Base-by-base conservation (phyloP, 2,888 invertebrate genomes). In the Cepaea hortensis region DNA sequence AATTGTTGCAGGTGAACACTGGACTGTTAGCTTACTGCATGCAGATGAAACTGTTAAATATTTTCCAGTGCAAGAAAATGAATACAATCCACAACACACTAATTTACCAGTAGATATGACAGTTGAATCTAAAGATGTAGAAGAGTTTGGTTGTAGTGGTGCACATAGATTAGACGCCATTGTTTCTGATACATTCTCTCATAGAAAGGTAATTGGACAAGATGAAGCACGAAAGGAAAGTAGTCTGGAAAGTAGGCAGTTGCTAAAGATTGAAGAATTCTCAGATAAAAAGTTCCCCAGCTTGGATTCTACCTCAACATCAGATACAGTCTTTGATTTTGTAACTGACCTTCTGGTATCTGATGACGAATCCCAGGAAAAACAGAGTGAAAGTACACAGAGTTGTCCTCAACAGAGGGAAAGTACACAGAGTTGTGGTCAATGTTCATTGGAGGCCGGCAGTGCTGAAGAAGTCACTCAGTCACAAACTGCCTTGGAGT, bases 331-430 rank as follows among this genome's bases (percentile, higher is more conserved):
- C 9, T 80, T 88, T 70, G 89, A 90, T 79, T 90, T 90, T 89
- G 90, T 90, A 7, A 90, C 90, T n/a, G 90, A 90, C 65, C 80
- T 90, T 1, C 75, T 89, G 55, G n/a, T 61, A 46, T 85, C 85
- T n/a, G 89, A 90, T 50, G 89, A 88, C 18, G 90, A 90, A n/a
- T 82, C 3, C 5, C 68, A 35, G 72, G 62, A 46, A 35, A 55
- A 20, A 7, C 68, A 68, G 61, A n/a, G 46, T 50, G 48, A 23
- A 46, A 55, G 11, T 55, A 9, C 55, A 55, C 55, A 6, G 11
- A 55, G 55, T 55, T 55, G 55, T 55, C 55, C 55, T 55, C 55
- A 20, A 7, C 68, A 68, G 61, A n/a, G 46, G 35, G 48, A 23
- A 46, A 55, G 11, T 55, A 9, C 55, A 55, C 55, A 6, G 11